Conservation (phyloP, 2,113 vertebrate genomes). For the Otus sunia region DNA sequence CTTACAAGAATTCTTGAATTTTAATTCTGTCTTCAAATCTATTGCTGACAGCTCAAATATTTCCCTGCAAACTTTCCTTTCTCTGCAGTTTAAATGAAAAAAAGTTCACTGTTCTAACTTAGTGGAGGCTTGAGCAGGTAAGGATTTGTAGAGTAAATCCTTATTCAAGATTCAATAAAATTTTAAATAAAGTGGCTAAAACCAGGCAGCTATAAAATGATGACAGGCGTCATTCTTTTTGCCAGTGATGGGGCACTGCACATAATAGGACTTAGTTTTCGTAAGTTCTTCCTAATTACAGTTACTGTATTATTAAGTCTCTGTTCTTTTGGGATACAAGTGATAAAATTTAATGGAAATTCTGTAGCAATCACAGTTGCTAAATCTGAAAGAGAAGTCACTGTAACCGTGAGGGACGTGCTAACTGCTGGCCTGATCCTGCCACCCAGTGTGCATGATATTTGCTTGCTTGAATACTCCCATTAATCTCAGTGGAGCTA, state of each 20-base stretch:
- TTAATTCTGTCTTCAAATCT: not conserved
- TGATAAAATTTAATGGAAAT: conserved; percentile 1
- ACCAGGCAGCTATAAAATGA: not conserved
- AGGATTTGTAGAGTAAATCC: conserved; percentile 18
- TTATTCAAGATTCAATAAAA: conserved; percentile 1
- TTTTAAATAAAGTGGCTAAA: conserved; percentile 21
- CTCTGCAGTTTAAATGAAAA: not conserved
- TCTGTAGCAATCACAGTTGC: not conserved
- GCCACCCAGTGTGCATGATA: not conserved
- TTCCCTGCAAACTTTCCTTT: not conserved
- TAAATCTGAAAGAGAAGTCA: conserved; percentile 10
- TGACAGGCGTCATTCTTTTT: not conserved
- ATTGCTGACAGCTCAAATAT: not conserved
- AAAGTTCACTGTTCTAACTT: not conserved
- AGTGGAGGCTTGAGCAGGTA: not conserved
- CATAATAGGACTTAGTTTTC: not conserved
- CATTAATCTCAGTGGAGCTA: not conserved
- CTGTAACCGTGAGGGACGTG: not conserved
- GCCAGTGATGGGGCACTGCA: not conserved
- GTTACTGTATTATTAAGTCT: not conserved
- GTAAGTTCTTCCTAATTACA: not conserved
- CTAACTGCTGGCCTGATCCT: conserved; percentile 36
- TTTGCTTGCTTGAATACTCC: not conserved
- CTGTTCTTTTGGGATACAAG: not conserved
- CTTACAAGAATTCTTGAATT: not conserved